These are phyloP conservation scores for Origma solitaria DNA, from an alignment of 2,113 vertebrate species.

Conservation along the genomic window DNA sequence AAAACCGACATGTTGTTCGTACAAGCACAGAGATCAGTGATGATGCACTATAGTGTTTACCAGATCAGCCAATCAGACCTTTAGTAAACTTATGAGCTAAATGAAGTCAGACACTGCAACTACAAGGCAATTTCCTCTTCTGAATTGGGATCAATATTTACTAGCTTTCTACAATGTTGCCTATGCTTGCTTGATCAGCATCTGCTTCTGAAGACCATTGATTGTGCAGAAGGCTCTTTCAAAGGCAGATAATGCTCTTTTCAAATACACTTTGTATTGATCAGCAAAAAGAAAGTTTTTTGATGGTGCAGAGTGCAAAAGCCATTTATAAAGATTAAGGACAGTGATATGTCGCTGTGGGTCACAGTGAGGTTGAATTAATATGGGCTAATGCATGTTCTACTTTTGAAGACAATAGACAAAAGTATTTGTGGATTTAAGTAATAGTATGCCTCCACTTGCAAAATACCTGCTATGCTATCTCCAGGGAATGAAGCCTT, in stretches of 20 bases:
- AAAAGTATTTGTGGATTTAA: conserved; percentile 23
- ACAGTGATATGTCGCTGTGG: background rate
- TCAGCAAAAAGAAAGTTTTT: conserved; percentile 67
- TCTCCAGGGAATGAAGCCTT: conserved; percentile 1
- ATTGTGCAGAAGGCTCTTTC: conserved; percentile 75
- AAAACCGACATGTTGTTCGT: background rate
- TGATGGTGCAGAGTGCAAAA: conserved; percentile 60
- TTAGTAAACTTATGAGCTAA: background rate
- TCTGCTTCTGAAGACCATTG: conserved; percentile 79
- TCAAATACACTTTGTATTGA: conserved; percentile 83
- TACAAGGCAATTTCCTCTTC: conserved; percentile 70
- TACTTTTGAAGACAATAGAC: conserved; percentile 2
- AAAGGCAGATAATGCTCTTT: conserved; percentile 76
- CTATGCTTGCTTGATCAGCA: conserved; percentile 77
- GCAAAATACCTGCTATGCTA: background rate
- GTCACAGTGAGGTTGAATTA: conserved; percentile 41
- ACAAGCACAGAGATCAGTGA: background rate
- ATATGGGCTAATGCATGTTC: conserved; percentile 50
- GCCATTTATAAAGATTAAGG: conserved; percentile 59
- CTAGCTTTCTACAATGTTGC: conserved; percentile 71
- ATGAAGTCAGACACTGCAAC: conserved; percentile 55
- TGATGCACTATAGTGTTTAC: background rate
- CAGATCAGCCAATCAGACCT: background rate
- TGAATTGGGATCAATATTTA: conserved; percentile 75
- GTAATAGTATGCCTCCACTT: background rate